Conservation (phyloP, 1,140 invertebrate genomes). For the Limonius californicus region DNA sequence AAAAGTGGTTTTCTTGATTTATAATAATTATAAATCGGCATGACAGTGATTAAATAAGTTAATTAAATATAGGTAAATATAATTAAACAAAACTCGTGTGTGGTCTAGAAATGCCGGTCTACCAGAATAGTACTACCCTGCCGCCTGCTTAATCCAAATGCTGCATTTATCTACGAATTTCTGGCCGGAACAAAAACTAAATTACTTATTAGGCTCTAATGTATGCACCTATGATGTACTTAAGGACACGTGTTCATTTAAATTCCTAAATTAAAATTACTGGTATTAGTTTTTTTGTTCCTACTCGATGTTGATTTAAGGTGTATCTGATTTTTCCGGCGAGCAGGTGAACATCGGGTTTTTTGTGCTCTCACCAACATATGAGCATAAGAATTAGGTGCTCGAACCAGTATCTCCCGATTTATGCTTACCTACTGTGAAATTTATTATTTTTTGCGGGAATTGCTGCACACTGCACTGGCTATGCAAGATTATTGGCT, state of each 20-base stretch:
- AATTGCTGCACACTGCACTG: constrained; percentile 6
- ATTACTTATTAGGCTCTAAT: constrained; percentile 8
- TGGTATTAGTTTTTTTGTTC: constrained; percentile 23
- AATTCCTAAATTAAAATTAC: constrained; percentile 29
- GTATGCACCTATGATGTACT: constrained; percentile 5
- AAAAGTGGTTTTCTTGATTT: no score
- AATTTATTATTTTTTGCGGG: constrained; percentile 13
- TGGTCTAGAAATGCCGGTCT: neutral
- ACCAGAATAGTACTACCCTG: neutral
- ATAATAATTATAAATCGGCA: neutral
- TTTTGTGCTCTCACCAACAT: neutral
- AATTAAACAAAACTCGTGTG: constrained; percentile 7
- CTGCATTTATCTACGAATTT: neutral
- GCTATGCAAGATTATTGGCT: constrained; percentile 5
- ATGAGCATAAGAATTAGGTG: constrained; percentile 15
- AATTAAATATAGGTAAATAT: constrained; percentile 11
- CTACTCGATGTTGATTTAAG: constrained; percentile 24
- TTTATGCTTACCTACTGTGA: constrained; percentile 6
- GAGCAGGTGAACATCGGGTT: constrained; percentile 21
- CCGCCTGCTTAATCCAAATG: neutral
- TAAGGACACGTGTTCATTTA: constrained; percentile 23
- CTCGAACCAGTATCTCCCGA: neutral
- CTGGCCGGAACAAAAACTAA: constrained; percentile 7
- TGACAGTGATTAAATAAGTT: neutral
- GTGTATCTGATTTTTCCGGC: constrained; percentile 23